These are phyloP conservation scores for Phenganax marumi DNA, from an alignment of 92 coral and sea anemone genomes.

Conservation along the genomic window DNA sequence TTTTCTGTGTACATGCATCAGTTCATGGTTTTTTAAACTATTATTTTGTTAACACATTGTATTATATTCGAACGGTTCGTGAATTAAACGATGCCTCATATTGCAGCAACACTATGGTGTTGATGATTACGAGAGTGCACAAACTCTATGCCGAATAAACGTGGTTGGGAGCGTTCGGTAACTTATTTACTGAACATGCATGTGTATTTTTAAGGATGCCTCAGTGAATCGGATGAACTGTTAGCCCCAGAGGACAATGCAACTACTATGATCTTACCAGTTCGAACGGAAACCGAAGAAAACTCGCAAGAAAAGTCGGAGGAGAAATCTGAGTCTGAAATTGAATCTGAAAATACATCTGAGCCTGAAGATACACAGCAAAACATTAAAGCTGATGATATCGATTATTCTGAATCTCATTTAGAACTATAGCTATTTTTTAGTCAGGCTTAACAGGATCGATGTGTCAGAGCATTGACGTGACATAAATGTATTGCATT, in stretches of 20 bases:
- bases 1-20: too few relatives aligned
- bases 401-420: conserved; percentile 13
- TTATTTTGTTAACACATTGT: too few relatives aligned
- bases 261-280: neutral
- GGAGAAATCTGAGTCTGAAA: neutral
- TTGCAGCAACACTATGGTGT: too few relatives aligned
- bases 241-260: conserved; percentile 24
- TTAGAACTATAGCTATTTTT: neutral
- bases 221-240: conserved; percentile 27
- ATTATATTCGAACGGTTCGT: too few relatives aligned
- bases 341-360: neutral
- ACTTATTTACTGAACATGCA: neutral
- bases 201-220: conserved; percentile 11
- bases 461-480: neutral
- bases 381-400: neutral
- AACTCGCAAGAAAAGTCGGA: neutral
- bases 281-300: neutral
- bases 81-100: too few relatives aligned
- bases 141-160: neutral
- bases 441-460: neutral
- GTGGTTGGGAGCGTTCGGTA: neutral
- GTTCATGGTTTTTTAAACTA: too few relatives aligned
- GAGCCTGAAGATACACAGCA: too few relatives aligned
- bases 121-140: too few relatives aligned
- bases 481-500: too few relatives aligned